phyloP scores from a whole-genome alignment of 2,888 invertebrate genomes.

The Pachydiplax longipennis region DNA sequence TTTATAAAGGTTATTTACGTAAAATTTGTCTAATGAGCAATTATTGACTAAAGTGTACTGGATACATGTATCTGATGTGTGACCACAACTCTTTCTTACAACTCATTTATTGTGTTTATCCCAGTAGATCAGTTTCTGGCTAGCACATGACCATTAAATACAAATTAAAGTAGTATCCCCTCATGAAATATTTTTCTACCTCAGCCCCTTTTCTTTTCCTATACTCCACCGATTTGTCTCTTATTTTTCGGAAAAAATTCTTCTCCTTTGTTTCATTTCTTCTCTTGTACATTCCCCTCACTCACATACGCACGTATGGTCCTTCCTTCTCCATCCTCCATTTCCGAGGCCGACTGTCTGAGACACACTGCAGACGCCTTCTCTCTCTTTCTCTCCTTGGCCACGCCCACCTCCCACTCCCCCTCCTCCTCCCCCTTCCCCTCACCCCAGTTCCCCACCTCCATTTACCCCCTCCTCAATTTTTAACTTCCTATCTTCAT shows the following conservation, averaged over 20 bases:
- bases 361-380: neutral
- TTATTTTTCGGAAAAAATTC: neutral
- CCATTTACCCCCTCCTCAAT: neutral
- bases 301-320: neutral
- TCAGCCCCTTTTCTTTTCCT: no score
- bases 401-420: neutral
- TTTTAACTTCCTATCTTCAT: neutral
- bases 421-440: neutral
- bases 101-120: no score
- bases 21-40: no score
- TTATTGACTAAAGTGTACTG: no score
- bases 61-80: no score
- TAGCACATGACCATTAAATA: no score
- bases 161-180: no score
- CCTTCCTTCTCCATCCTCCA: neutral
- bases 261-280: neutral
- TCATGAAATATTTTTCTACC: no score
- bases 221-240: neutral
- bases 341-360: neutral
- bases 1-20: no score
- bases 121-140: no score
- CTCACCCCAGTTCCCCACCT: no score
- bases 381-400: neutral
- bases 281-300: neutral
- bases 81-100: no score